Conservation (phyloP, 92 coral and sea anemone genomes). For the Umimayanthus chanpuru region DNA sequence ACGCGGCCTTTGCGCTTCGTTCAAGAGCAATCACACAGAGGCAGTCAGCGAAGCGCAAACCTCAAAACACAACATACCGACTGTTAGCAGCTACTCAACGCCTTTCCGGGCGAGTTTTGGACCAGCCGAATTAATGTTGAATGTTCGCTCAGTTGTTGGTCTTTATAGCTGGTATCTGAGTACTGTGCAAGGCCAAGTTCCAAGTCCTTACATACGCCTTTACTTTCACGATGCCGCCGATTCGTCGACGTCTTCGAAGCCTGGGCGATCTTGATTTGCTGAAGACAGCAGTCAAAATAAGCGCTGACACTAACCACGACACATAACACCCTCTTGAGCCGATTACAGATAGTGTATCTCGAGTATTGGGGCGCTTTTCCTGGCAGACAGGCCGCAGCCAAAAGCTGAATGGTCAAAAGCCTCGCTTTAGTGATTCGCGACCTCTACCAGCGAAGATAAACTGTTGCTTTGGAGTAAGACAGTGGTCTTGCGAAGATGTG, state of each 20-base stretch:
- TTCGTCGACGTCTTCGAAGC: slow-evolving; percentile 36
- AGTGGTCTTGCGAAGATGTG: background rate
- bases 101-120: slow-evolving; percentile 6
- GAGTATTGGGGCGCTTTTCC: background rate
- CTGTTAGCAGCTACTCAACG: slow-evolving; percentile 41
- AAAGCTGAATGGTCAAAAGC: slow-evolving; percentile 32
- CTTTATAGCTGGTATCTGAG: background rate
- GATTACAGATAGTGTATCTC: slow-evolving; percentile 20
- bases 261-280: slow-evolving; percentile 46
- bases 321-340: slow-evolving; percentile 25
- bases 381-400: slow-evolving; percentile 40
- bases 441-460: background rate
- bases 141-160: background rate
- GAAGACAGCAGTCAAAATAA: slow-evolving; percentile 41
- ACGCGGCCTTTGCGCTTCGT: slow-evolving; percentile 23
- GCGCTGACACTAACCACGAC: slow-evolving; percentile 44
- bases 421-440: slow-evolving; percentile 7
- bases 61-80: slow-evolving; percentile 17
- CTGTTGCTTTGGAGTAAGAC: background rate
- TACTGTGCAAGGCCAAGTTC: background rate
- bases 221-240: slow-evolving; percentile 29
- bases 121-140: background rate
- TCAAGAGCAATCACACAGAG: slow-evolving; percentile 17
- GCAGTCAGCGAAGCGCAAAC: slow-evolving; percentile 29
- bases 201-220: slow-evolving; percentile 18